A percentile compares a stretch with the other conserved stretches of the same genome.
These are phyloP conservation scores for Pyrgus malvae DNA, from an alignment of 2,888 invertebrate species.

Conservation along the genomic window DNA sequence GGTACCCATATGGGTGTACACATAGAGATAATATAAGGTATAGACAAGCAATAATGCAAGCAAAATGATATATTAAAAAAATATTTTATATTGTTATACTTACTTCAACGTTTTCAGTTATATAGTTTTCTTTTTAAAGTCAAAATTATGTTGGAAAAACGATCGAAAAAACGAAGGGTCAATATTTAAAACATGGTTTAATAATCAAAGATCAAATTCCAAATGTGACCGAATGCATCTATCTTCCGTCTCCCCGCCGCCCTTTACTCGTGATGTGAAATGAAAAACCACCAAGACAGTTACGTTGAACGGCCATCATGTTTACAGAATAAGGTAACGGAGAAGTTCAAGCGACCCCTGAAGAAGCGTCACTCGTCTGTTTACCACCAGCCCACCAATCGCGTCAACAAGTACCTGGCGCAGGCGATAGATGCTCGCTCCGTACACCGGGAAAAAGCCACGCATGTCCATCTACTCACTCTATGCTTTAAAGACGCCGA, in stretches of 20 bases:
- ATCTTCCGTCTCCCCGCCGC: neutral
- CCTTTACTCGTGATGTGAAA: neutral
- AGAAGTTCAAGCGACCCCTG: conserved; percentile 93
- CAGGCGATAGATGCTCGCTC: conserved; percentile 95
- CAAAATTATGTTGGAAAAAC: too few relatives aligned
- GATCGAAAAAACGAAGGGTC: too few relatives aligned
- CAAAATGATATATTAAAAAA: too few relatives aligned
- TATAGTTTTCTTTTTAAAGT: too few relatives aligned
- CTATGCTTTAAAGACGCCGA: conserved; percentile 92
- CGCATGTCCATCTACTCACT: conserved; percentile 92
- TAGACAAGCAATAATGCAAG: too few relatives aligned
- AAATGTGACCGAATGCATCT: neutral
- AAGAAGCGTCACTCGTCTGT: conserved; percentile 93
- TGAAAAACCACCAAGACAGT: conserved; percentile 10
- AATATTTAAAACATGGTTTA: too few relatives aligned
- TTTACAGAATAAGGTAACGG: conserved; percentile 91
- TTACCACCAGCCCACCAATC: conserved; percentile 93
- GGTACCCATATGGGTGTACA: too few relatives aligned
- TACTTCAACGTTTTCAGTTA: too few relatives aligned
- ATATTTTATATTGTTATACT: too few relatives aligned
- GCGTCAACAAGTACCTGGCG: conserved; percentile 95
- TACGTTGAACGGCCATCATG: conserved; percentile 44
- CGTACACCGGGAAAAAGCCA: conserved; percentile 94
- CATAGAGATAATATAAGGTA: too few relatives aligned
- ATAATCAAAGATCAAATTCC: too few relatives aligned